A percentile compares a stretch with the other conserved stretches of the same genome.
Evolutionary conservation across 1,140 invertebrate genomes (phyloP).

Genomic region (Drosophila repletoides): DNA sequence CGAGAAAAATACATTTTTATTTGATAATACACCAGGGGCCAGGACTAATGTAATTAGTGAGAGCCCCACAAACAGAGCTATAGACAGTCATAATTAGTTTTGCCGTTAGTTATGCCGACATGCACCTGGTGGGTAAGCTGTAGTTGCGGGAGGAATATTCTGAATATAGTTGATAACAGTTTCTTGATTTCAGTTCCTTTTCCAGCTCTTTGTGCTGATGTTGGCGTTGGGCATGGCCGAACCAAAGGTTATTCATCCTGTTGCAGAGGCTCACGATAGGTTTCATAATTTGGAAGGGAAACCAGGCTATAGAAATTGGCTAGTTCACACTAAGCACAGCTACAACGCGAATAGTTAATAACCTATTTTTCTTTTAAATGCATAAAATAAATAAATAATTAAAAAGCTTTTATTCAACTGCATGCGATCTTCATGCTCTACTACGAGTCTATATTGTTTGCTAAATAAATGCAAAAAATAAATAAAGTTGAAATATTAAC

Average conservation of each 20-base stretch:
- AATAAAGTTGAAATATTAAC: not conserved
- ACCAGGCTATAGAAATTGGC: too few species aligned
- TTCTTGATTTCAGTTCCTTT: not conserved
- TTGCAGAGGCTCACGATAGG: constrained; percentile 24
- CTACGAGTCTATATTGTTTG: not conserved
- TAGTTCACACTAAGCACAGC: too few species aligned
- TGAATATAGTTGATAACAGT: not conserved
- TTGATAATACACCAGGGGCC: not conserved
- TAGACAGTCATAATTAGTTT: not conserved
- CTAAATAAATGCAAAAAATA: constrained; percentile 1
- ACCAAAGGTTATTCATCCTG: constrained; percentile 15
- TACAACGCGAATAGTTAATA: not conserved
- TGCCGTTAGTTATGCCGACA: constrained; percentile 1
- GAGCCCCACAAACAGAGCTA: not conserved
- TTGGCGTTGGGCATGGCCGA: too few species aligned
- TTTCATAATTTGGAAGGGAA: constrained; percentile 15
- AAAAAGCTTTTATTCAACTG: not conserved
- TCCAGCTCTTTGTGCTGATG: not conserved
- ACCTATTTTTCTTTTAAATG: too few species aligned
- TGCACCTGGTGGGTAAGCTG: not conserved
- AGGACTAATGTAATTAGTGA: constrained; percentile 9
- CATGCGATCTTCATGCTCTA: constrained; percentile 13
- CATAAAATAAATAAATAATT: not conserved
- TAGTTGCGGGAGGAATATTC: too few species aligned
- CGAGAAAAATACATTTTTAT: constrained; percentile 1